phyloP scores from a whole-genome alignment of 2,888 invertebrate species.

The Phengaris alcon region DNA sequence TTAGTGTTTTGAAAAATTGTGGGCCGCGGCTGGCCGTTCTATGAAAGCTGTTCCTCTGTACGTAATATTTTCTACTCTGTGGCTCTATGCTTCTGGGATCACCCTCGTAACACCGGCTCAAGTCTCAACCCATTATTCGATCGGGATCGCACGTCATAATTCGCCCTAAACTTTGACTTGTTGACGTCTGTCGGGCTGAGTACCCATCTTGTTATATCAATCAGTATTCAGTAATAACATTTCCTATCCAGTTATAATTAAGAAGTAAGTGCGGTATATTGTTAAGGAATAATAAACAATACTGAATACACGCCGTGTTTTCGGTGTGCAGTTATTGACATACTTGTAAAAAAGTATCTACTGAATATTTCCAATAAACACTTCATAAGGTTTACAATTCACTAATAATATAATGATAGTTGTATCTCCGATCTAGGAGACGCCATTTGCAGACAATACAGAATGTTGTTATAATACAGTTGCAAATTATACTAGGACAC shows the following conservation, averaged over 20 bases:
- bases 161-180: background rate
- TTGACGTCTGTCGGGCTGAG: background rate
- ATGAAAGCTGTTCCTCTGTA: too few species aligned
- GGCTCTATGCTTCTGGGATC: background rate
- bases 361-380: too few species aligned
- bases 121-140: background rate
- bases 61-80: background rate
- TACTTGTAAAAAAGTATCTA: background rate
- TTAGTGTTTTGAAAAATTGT: too few species aligned
- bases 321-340: too few species aligned
- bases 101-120: background rate
- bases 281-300: background rate
- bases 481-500: background rate
- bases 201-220: background rate
- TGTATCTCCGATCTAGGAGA: too few species aligned
- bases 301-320: background rate
- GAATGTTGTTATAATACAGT: too few species aligned
- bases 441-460: too few species aligned
- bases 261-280: background rate
- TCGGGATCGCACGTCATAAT: constrained; percentile 10
- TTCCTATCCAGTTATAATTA: background rate
- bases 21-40: too few species aligned
- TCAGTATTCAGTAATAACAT: background rate
- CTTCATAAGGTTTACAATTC: too few species aligned
- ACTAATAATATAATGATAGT: too few species aligned